Conservation (phyloP, 2,113 vertebrate genomes). For the Pluvialis apricaria region DNA sequence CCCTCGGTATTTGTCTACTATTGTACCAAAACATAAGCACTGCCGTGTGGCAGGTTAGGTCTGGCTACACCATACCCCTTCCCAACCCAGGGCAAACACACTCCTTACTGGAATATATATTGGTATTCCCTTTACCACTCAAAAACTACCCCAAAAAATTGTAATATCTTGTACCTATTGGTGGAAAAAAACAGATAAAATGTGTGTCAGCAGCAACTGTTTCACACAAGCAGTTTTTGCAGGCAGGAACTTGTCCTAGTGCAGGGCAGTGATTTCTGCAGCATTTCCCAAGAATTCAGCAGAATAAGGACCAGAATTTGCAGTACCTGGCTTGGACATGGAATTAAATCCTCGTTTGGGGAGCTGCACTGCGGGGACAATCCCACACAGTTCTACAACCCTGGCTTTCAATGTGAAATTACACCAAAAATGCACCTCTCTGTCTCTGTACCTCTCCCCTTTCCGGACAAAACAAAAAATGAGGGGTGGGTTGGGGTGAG, state of each 20-base stretch:
- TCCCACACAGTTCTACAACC: too few species aligned
- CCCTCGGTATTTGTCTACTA: not conserved
- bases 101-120: not conserved
- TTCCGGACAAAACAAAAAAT: too few species aligned
- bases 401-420: too few species aligned
- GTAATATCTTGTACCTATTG: not conserved
- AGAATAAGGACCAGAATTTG: too few species aligned
- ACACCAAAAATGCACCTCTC: too few species aligned
- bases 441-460: too few species aligned
- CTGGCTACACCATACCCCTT: not conserved
- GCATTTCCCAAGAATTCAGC: too few species aligned
- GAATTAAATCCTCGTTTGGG: too few species aligned
- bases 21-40: not conserved
- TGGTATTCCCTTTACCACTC: not conserved
- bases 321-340: too few species aligned
- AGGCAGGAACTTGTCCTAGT: not conserved
- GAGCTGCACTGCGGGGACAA: too few species aligned
- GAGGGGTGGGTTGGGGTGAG: too few species aligned
- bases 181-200: not conserved
- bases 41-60: rapidly evolving
- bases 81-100: too few species aligned
- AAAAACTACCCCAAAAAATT: not conserved
- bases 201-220: not conserved
- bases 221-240: not conserved
- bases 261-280: not conserved